Evolutionary conservation across 2,113 vertebrate species (phyloP), one percentile per base, ranked within the genome.

Genomic region (Blennius ocellaris): DNA sequence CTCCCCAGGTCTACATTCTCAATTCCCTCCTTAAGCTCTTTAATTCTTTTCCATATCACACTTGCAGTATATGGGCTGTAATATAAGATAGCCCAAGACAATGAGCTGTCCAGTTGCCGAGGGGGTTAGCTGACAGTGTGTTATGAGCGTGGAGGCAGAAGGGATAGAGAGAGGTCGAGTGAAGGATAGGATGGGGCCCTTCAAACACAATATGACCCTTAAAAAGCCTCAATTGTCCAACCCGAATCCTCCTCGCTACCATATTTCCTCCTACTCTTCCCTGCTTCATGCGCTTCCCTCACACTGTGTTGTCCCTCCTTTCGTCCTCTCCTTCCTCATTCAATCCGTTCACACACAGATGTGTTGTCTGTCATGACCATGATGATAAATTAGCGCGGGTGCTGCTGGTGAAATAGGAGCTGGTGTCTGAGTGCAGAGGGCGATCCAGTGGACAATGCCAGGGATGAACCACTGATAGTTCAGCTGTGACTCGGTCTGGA

Each of bases 321-420:
- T 52, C 63, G 73, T 76, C 62, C 36, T 53, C 36, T 53, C 88
- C 81, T 74, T 61, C 73, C 79, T 80, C 82, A 60, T 76, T 86
- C 79, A 73, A 83, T 87, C 83, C 78, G 36, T 93, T 89, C 90
- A 87, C 87, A 87, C 92, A 85, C 91, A 92, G 88, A 93, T 90
- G 85, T 86, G 89, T 90, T 87, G 89, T 90, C 92, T 92, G 89
- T 92, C 92, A 90, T 43, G 87, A 65, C 72, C 75, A 60, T 55
- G 70, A 89, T 94, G 93, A 94, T 93, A 84, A 93, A 93, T 93
- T 94, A 93, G 90, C 91, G 68, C 87, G 90, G 87, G 89, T 94
- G 92, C 86, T 89, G 85, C 80, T 83, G 86, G 76, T 89, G 92
- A 87, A 93, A 93, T 81, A 81, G 80, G 90, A 92, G 88, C 89